A percentile compares a stretch with the other conserved stretches of the same genome.
Evolutionary conservation across 2,888 invertebrate genomes (phyloP).

Genomic region (Aelia acuminata): DNA sequence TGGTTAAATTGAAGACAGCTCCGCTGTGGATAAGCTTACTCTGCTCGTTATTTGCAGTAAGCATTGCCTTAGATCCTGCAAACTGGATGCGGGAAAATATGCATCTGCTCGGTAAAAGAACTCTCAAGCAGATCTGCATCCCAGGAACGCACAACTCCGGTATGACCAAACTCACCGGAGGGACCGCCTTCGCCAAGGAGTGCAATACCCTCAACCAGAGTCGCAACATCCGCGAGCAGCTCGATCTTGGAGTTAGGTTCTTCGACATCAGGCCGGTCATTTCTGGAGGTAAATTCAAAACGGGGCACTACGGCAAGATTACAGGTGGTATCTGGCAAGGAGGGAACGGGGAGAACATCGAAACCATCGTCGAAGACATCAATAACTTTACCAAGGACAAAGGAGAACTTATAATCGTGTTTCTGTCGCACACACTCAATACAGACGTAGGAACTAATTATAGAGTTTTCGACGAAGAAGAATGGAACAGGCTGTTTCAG

Average conservation of each 20-base stretch:
- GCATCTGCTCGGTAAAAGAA: background rate
- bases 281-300: background rate
- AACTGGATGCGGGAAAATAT: background rate
- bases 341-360: background rate
- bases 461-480: background rate
- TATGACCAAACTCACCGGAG: background rate
- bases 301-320: background rate
- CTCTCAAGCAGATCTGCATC: background rate
- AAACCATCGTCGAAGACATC: background rate
- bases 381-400: background rate
- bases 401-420: background rate
- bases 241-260: background rate
- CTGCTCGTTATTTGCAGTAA: background rate
- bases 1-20: background rate
- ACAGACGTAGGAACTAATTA: background rate
- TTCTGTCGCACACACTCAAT: background rate
- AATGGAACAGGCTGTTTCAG: background rate
- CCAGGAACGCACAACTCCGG: background rate
- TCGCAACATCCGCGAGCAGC: background rate
- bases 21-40: background rate
- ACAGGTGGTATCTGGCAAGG: background rate
- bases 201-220: background rate
- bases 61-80: background rate
- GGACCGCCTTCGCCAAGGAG: background rate
- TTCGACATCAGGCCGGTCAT: background rate